A percentile compares a stretch with the other conserved stretches of the same genome.
These are phyloP conservation scores for Tinea pellionella DNA, from an alignment of 2,888 invertebrate species.

Conservation along the genomic window DNA sequence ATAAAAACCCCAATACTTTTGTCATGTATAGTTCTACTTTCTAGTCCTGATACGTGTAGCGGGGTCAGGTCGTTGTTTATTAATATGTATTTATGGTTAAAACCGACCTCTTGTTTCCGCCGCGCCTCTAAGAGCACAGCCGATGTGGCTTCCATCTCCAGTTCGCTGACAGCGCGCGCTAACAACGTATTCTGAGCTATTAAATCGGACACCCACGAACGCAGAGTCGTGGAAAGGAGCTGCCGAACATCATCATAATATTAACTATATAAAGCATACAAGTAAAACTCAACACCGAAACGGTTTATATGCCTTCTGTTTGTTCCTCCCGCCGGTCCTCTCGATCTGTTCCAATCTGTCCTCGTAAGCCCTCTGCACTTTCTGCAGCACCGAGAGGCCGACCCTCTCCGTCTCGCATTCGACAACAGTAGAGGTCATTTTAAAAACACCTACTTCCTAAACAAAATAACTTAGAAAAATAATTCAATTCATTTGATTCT, in stretches of 20 bases:
- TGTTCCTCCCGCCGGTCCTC: conserved; percentile 35
- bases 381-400: conserved; percentile 62
- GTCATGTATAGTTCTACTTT: too few species aligned
- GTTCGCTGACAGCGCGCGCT: conserved; percentile 73
- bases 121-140: conserved; percentile 59
- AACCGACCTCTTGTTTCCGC: conserved; percentile 40
- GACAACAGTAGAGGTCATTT: not conserved
- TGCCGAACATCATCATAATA: conserved; percentile 38
- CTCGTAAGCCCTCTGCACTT: conserved; percentile 74
- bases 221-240: conserved; percentile 73
- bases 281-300: too few species aligned
- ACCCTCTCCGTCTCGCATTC: conserved; percentile 28
- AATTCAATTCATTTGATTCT: not conserved
- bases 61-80: too few species aligned
- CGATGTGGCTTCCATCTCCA: conserved; percentile 74
- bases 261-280: too few species aligned
- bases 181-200: conserved; percentile 76
- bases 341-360: conserved; percentile 71
- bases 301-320: conserved; percentile 42
- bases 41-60: too few species aligned
- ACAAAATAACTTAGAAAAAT: not conserved
- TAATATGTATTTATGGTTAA: too few species aligned
- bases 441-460: not conserved
- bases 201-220: conserved; percentile 75
- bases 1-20: too few species aligned